Evolutionary conservation across 2,113 vertebrate species (phyloP), one percentile per base, ranked within the genome.

Genomic region (Chrysochloris asiatica): DNA sequence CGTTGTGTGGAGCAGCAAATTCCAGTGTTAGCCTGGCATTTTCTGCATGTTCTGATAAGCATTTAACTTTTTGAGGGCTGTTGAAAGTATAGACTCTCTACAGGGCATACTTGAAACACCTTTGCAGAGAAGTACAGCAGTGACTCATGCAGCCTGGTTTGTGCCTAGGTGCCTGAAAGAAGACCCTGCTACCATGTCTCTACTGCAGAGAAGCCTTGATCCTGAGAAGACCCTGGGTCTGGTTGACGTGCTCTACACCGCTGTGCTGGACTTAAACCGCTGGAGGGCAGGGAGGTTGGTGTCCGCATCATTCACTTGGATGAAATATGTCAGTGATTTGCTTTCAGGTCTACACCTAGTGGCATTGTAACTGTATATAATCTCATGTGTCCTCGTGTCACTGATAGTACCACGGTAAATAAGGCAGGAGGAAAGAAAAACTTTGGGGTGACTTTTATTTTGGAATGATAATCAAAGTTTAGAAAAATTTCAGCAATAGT

Each of bases 101-200:
- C 38, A 33, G 89, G 28, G 6, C 86, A 61, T 94, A 45, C n/a
- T 83, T 69, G 54, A 59, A 90, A 88, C 26, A 38, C 59, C 36
- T 80, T 88, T 63, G 14, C 17, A 13, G 38, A 92, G 48, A 88
- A 86, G 36, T 59, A 1, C 13, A 28, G 7, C 72, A 43, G 50
- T 43, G 38, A 82, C 65, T 94, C 14, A 95, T 2, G 3, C 14
- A 56, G 16, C 71, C 28, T 43, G 26, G 2, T 90, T 88, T 94
- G 10, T 87, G 45, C 78, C 61, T 94, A 99, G 99, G 99, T 99
- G 99, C 98, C 97, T 99, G 96, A 99, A 99, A 95, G 99, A 99
- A 97, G 99, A 99, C 94, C 99, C 99, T 14, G 99, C 99, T 79
- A 99, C 99, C 0, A 99, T 99, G 99, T 99, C 99, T 93, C 96